Evolutionary conservation across 2,113 vertebrate genomes (phyloP), one percentile per base, ranked within the genome.

Genomic region (Alethe diademata): DNA sequence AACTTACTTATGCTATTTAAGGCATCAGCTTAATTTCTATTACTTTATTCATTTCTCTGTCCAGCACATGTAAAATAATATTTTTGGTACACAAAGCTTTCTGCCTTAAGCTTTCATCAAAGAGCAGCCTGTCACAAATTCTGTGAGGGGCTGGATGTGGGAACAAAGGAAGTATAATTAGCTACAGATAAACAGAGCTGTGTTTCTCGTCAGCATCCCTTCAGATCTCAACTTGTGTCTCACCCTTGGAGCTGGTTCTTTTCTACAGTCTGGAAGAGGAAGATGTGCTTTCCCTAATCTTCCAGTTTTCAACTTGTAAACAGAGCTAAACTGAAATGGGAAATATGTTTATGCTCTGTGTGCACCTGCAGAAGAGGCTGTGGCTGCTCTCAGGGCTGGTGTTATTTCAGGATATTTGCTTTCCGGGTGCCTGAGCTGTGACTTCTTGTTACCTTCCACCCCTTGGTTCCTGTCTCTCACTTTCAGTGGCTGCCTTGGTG

Each of bases 141-240:
- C 58, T 43, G 45, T 2, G 5, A 85, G 78, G 84, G 92, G 74
- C 42, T 94, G 88, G 81, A 62, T 90, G 87, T 92, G 87, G 93
- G 93, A 95, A 93, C 95, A 95, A 95, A 96, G 93, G 85, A 87
- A 57, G 90, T 90, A 69, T 96, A 93, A 96, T 96, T 91, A 96
- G 88, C 70, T 87, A 11, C 95, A 94, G 92, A 93, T 95, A 90
- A 95, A 90, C 86, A 79, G 96, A 78, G 85, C 93, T 76, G 71
- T 69, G 90, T 61, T 95, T 79, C 75, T 95, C 3, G 0, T 90
- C 86, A 70, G 84, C 89, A 80, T 84, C 92, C 60, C 70, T 84
- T 78, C 80, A 84, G 79, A 86, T 90, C 92, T 71, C 51, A 18
- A 26, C 90, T 84, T 31, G 45, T 29, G 42, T 86, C 86, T 90